phyloP scores from a whole-genome alignment of 2,113 vertebrate species.

The Bos taurus region DNA sequence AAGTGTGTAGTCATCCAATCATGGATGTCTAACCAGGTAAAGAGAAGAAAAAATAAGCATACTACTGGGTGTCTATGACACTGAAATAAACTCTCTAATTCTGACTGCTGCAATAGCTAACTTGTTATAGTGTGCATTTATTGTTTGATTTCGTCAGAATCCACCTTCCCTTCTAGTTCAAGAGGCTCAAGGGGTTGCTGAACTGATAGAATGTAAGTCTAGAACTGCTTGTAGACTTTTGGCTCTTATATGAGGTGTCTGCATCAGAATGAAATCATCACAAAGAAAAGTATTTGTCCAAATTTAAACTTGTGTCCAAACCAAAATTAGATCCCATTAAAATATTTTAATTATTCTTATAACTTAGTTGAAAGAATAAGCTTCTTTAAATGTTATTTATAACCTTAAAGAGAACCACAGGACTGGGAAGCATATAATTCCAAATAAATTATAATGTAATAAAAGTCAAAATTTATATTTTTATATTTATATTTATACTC shows the following conservation, averaged over 20 bases:
- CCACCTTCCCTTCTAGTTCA: neutral
- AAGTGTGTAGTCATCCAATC: neutral
- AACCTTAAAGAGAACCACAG: neutral
- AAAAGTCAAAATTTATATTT: neutral
- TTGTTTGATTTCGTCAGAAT: neutral
- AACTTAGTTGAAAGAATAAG: neutral
- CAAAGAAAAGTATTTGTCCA: neutral
- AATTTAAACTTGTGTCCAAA: neutral
- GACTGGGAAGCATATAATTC: neutral
- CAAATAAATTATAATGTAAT: neutral
- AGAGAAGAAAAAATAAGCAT: neutral
- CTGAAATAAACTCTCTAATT: neutral
- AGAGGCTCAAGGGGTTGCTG: neutral
- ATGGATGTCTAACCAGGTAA: neutral
- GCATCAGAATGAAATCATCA: neutral
- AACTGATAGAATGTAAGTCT: neutral
- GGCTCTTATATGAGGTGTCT: neutral
- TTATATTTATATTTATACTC: neutral
- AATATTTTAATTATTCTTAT: neutral
- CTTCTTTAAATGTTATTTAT: neutral
- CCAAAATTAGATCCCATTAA: neutral
- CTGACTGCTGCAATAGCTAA: neutral
- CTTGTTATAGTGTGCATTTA: neutral
- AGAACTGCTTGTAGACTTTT: neutral
- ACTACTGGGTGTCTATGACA: neutral